A percentile compares a stretch with the other conserved stretches of the same genome.
phyloP scores from a whole-genome alignment of 2,888 invertebrate species.

The Cremastobaeus sp. region DNA sequence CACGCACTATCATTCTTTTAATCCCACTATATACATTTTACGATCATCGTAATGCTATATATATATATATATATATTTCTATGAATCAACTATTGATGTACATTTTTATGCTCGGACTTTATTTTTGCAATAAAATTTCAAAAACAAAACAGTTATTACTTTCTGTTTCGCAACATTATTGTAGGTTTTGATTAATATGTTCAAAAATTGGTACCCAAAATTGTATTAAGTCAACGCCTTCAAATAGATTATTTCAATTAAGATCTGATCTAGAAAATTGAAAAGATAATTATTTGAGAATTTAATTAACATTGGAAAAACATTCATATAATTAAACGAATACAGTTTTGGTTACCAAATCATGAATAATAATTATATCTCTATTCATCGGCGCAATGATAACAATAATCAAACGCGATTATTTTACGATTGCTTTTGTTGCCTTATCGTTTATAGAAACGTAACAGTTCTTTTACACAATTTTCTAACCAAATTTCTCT shows the following conservation, averaged over 20 bases:
- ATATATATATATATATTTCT: conserved; percentile 5
- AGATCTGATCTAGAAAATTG: no score
- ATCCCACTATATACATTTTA: conserved; percentile 28
- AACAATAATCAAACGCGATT: background rate
- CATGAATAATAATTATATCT: conserved; percentile 21
- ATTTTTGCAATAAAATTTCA: conserved; percentile 28
- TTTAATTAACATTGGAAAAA: no score
- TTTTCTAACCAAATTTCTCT: no score
- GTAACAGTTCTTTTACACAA: no score
- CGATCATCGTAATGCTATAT: conserved; percentile 25
- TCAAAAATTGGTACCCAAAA: no score
- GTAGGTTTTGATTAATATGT: conserved; percentile 39
- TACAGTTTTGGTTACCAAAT: no score
- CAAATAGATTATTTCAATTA: no score
- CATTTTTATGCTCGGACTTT: background rate
- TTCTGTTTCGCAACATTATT: conserved; percentile 32
- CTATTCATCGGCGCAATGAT: conserved; percentile 3
- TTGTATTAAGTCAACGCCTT: no score
- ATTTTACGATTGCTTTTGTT: no score
- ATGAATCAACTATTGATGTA: conserved; percentile 11
- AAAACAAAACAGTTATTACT: conserved; percentile 29
- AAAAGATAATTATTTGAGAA: no score
- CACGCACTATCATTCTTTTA: conserved; percentile 5
- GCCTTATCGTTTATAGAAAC: no score
- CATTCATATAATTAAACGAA: no score